These are phyloP conservation scores for Clistopyga incitator DNA, from an alignment of 2,888 invertebrate genomes.

Conservation along the genomic window DNA sequence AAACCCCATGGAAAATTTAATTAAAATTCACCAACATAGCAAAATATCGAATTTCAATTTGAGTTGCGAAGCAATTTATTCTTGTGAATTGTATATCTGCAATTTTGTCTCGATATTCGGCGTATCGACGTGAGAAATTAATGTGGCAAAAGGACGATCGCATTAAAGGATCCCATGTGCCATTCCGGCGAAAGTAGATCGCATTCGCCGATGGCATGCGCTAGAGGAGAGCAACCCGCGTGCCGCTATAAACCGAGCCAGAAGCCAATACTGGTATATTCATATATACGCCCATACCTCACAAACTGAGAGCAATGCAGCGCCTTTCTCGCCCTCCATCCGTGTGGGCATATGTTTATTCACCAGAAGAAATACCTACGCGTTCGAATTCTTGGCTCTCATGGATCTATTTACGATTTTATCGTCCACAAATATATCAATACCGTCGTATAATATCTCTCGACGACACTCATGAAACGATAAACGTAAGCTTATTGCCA, in stretches of 20 bases:
- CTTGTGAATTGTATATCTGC: too few relatives aligned
- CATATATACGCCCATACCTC: constrained; percentile 18
- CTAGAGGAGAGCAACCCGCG: constrained; percentile 6
- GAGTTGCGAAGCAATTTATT: too few relatives aligned
- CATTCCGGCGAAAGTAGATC: constrained; percentile 49
- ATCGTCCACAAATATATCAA: constrained; percentile 48
- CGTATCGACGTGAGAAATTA: constrained; percentile 1
- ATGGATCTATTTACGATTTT: constrained; percentile 59
- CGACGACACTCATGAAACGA: constrained; percentile 54
- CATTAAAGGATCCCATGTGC: constrained; percentile 8
- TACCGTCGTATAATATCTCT: constrained; percentile 26
- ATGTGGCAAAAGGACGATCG: constrained; percentile 1
- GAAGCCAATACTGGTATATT: background rate
- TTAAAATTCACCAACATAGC: too few relatives aligned
- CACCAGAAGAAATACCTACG: constrained; percentile 57
- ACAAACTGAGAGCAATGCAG: constrained; percentile 15
- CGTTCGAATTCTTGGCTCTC: constrained; percentile 58
- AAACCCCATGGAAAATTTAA: too few relatives aligned
- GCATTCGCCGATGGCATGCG: constrained; percentile 50
- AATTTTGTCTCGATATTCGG: constrained; percentile 24
- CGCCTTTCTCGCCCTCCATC: constrained; percentile 18
- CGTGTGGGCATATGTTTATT: constrained; percentile 54
- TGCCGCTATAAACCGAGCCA: constrained; percentile 28
- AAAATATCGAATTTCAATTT: too few relatives aligned
- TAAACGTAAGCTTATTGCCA: constrained; percentile 44